phyloP scores from a whole-genome alignment of 2,113 vertebrate species.

The Campylomormyrus tamandua region DNA sequence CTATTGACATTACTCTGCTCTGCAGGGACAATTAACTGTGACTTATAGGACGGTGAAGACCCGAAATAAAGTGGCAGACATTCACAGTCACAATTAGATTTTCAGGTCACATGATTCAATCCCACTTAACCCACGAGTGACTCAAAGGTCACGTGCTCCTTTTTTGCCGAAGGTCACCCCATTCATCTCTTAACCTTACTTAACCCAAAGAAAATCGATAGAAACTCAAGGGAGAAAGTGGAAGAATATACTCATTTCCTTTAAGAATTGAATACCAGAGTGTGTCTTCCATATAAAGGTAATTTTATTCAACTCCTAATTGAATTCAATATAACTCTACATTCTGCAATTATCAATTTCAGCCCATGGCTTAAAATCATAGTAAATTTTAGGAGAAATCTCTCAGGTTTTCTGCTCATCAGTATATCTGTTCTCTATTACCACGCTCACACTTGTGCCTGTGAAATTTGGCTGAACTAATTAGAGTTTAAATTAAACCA shows the following conservation, averaged over 20 bases:
- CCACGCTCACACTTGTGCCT: constrained; percentile 61
- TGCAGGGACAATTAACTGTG: neutral
- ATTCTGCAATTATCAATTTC: constrained; percentile 18
- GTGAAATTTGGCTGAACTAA: constrained; percentile 96
- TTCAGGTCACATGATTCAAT: neutral
- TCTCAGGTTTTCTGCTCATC: constrained; percentile 32
- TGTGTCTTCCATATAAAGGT: neutral
- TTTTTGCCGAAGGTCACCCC: neutral
- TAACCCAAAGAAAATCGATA: neutral
- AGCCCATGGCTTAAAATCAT: neutral
- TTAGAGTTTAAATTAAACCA: constrained; percentile 98
- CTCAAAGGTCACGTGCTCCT: neutral
- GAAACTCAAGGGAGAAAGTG: neutral
- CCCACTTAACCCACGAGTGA: neutral
- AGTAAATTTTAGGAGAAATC: constrained; percentile 16
- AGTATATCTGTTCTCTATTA: constrained; percentile 43
- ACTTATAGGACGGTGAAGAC: neutral
- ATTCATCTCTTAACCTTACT: neutral
- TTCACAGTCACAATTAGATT: neutral
- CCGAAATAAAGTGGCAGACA: neutral
- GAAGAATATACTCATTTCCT: neutral
- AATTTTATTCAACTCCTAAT: constrained; percentile 1
- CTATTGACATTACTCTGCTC: neutral
- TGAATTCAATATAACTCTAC: constrained; percentile 5
- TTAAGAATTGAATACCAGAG: neutral